These are phyloP conservation scores for Spermophilus dauricus DNA, from an alignment of 2,113 vertebrate species.

Conservation along the genomic window DNA sequence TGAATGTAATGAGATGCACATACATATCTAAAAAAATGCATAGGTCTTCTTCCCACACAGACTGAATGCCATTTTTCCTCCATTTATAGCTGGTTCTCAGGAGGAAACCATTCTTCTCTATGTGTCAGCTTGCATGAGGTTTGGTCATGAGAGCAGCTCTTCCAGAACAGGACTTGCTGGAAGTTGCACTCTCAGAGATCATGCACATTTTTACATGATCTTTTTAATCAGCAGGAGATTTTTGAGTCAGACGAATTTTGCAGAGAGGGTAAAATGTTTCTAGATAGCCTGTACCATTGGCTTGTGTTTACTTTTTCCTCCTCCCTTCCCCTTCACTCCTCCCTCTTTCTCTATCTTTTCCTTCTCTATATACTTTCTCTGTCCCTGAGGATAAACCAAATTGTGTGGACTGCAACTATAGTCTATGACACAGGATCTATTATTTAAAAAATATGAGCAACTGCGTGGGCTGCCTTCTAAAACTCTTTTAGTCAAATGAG, in stretches of 20 bases:
- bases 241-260: neutral
- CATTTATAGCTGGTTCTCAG: neutral
- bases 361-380: neutral
- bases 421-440: neutral
- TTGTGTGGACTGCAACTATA: no score
- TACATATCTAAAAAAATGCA: neutral
- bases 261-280: neutral
- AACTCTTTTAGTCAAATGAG: neutral
- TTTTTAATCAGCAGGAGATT: neutral
- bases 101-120: neutral
- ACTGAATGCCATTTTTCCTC: neutral
- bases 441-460: neutral
- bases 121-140: neutral
- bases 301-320: neutral
- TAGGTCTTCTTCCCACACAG: neutral
- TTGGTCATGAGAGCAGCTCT: no score
- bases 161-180: no score
- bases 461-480: neutral
- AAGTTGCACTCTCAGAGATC: neutral
- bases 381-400: neutral
- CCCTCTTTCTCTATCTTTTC: no score
- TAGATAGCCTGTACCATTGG: neutral
- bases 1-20: neutral
- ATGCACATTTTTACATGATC: neutral
- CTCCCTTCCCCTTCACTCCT: neutral